phyloP scores from a whole-genome alignment of 2,113 vertebrate genomes.

The Anser cygnoides region DNA sequence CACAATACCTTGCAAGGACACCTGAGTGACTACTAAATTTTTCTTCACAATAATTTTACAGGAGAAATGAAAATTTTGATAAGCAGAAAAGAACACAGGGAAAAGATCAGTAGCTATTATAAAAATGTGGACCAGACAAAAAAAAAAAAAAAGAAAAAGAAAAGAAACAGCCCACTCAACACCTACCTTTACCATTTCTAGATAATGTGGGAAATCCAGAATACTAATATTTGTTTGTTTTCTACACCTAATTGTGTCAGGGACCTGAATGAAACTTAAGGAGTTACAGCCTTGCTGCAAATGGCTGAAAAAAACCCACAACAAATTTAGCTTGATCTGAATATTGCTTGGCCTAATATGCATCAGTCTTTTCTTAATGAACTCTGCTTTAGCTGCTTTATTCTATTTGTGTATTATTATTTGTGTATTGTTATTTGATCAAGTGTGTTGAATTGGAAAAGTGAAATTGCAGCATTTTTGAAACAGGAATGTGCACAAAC shows the following conservation, averaged over 20 bases:
- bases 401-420: neutral
- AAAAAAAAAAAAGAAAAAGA: neutral
- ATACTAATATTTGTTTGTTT: neutral
- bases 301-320: neutral
- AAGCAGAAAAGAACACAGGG: neutral
- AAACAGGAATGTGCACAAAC: neutral
- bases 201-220: neutral
- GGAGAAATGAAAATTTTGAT: neutral
- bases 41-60: neutral
- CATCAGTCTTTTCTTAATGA: neutral
- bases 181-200: neutral
- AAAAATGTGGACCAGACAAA: neutral
- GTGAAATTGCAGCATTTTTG: neutral
- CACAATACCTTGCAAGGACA: neutral
- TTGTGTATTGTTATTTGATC: neutral
- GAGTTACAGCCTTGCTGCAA: neutral
- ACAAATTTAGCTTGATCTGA: neutral
- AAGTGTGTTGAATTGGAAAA: neutral
- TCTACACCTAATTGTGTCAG: neutral
- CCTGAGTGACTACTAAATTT: neutral
- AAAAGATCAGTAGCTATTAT: neutral
- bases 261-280: neutral
- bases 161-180: neutral
- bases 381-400: neutral
- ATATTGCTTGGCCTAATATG: neutral